Evolutionary conservation across 2,113 vertebrate species (phyloP).

Genomic region (Pelvicachromis taeniatus): DNA sequence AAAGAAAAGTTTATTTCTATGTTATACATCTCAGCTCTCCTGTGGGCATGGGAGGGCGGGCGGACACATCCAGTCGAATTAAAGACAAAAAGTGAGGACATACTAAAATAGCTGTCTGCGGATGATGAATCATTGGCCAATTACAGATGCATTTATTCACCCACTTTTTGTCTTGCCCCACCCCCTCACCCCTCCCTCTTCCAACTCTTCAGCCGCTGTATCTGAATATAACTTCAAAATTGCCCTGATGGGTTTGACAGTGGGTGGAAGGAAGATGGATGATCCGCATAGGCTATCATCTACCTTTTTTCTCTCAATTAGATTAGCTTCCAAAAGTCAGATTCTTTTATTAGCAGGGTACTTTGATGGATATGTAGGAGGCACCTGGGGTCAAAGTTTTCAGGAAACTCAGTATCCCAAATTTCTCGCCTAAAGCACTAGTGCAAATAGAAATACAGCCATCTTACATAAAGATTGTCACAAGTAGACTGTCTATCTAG

Average conservation of each 20-base stretch:
- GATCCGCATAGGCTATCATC: neutral
- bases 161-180: neutral
- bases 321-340: neutral
- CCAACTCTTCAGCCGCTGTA: neutral
- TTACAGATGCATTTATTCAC: slow-evolving; percentile 30
- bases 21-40: slow-evolving; percentile 9
- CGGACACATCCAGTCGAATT: slow-evolving; percentile 16
- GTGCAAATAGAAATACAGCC: neutral
- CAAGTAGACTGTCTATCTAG: neutral
- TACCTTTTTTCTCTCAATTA: neutral
- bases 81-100: slow-evolving; percentile 1
- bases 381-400: neutral
- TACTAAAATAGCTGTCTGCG: slow-evolving; percentile 32
- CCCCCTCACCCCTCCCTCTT: neutral
- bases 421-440: neutral
- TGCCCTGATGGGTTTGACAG: neutral
- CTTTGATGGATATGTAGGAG: neutral
- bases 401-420: neutral
- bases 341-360: neutral
- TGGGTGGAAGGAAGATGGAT: neutral
- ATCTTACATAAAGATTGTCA: neutral
- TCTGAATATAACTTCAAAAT: slow-evolving; percentile 22
- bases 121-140: slow-evolving; percentile 48
- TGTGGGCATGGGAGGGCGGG: neutral
- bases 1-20: slow-evolving; percentile 37